Evolutionary conservation across 2,113 vertebrate genomes (phyloP), one percentile per base, ranked within the genome.

Genomic region (Channa maculata): DNA sequence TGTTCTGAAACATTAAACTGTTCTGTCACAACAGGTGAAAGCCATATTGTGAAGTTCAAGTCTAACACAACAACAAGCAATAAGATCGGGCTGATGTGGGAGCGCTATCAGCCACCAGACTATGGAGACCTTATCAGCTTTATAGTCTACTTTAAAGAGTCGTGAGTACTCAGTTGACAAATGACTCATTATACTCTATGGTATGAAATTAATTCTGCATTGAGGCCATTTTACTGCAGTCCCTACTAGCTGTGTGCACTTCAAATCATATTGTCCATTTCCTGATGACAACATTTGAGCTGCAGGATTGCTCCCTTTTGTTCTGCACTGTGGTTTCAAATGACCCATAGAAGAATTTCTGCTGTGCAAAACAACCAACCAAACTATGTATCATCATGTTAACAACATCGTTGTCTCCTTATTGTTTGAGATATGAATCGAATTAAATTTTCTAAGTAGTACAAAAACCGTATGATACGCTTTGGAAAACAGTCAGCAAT

Each of bases 91-190:
- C 71, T 99, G 46, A 96, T 94, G 0, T 99, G 97, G 98, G 96
- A 97, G 71, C 94, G 95, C 8, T 98, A 98, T 92, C 92, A 94
- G 33, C 96, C 96, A 2, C 95, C 92, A 0, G 95, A 96, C 89
- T 95, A 96, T 84, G 87, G 94, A 82, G 95, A 97, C 86, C 96
- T 98, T 69, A 96, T 98, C 90, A 98, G 96, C 91, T 99, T 98
- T 88, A 97, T 97, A 0, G 95, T 99, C 66, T 99, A 98, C 94
- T 98, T 97, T 92, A 99, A 98, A 85, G 97, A 99, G 67, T 96
- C 97, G 98, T 99, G 90, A 97, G 98, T 99, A 72, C 6, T 67
- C 33, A 36, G 24, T 9, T 8, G 5, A 63, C 3, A 59, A 24
- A 12, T 11, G 44, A 4, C 0, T 14, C 12, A 5, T n/a, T 52